Base-by-base conservation (phyloP, 2,888 invertebrate genomes). In the Subacronicta megacephala region DNA sequence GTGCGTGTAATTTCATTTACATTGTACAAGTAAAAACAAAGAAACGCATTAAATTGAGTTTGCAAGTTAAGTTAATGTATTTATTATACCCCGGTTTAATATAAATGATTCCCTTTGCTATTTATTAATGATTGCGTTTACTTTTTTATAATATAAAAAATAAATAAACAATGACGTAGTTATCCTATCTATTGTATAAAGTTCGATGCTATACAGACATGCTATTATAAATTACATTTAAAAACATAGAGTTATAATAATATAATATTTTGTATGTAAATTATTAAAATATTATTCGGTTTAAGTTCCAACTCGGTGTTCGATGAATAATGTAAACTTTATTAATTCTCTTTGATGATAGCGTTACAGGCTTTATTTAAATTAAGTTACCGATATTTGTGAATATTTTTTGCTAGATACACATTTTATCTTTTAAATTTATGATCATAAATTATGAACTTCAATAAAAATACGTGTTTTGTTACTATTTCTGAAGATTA, bases 1-100 rank as follows among this genome's bases (percentile, higher is more conserved):
- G 46, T 62, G 55, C 36, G 46, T 36, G 13, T 46, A 40, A 40
- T 36, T 43, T 26, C 4, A n/a, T 56, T 69, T 47, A 55, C 69
- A 23, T 47, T 47, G 50, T 46, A 55, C 29, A 43, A 37, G 38
- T 43, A 12, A 17, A 35, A 15, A 47, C 10, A 29, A 51, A 64
- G 49, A 37, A 67, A 50, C 16, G 17, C 31, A 54, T 33, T 46
- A 47, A 47, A 35, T 45, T 23, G 20, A 33, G 20, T 53, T 61
- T 61, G 47, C 36, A 36, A 43, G 20, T n/a, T 17, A 35, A 59
- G 17, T 13, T 33, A 40, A 36, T 33, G 15, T 15, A 36, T 49
- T 40, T 31, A 12, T 49, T 26, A 10, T 26, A 10, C 26, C 26
- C 26, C 26, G 10, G 3, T 5, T 6, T 20, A n/a, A n/a, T n/a